phyloP scores from a whole-genome alignment of 1,140 invertebrate genomes.

The Dufourea novaeangliae region DNA sequence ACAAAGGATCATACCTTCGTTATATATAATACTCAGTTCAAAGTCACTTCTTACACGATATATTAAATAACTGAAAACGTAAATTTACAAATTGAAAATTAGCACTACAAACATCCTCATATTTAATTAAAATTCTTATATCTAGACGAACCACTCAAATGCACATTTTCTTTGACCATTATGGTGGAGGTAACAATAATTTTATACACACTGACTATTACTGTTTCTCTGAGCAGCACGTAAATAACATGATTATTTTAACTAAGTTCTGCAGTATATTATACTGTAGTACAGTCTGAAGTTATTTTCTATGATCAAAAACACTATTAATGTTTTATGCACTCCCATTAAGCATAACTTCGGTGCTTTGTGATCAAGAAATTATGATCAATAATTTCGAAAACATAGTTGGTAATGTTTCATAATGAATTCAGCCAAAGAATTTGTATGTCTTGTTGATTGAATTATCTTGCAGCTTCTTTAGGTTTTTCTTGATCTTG shows the following conservation, averaged over 20 bases:
- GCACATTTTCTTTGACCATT: slow-evolving; percentile 56
- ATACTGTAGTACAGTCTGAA: slow-evolving; percentile 41
- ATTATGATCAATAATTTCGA: slow-evolving; percentile 28
- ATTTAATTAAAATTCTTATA: slow-evolving; percentile 69
- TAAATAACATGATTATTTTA: slow-evolving; percentile 58
- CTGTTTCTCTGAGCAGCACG: slow-evolving; percentile 35
- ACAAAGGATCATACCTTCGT: slow-evolving; percentile 64
- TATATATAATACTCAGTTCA: slow-evolving; percentile 58
- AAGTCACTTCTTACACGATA: slow-evolving; percentile 68
- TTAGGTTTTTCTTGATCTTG: slow-evolving; percentile 67
- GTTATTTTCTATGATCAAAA: slow-evolving; percentile 53
- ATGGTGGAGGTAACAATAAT: slow-evolving; percentile 54
- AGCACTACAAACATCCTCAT: slow-evolving; percentile 68
- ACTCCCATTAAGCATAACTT: slow-evolving; percentile 27
- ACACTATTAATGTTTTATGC: slow-evolving; percentile 46
- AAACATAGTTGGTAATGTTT: slow-evolving; percentile 37
- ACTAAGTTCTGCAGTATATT: slow-evolving; percentile 46
- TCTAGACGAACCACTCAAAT: slow-evolving; percentile 69
- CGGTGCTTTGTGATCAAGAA: slow-evolving; percentile 25
- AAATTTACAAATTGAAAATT: slow-evolving; percentile 72
- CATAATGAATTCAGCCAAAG: slow-evolving; percentile 29
- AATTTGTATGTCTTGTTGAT: slow-evolving; percentile 35
- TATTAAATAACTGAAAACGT: slow-evolving; percentile 68
- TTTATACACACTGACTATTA: slow-evolving; percentile 67
- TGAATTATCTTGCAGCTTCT: slow-evolving; percentile 64